Percentiles rank a stretch among this genome's conserved stretches.
Evolutionary conservation across 2,113 vertebrate species (phyloP).

Genomic region (Dicaeum eximium): DNA sequence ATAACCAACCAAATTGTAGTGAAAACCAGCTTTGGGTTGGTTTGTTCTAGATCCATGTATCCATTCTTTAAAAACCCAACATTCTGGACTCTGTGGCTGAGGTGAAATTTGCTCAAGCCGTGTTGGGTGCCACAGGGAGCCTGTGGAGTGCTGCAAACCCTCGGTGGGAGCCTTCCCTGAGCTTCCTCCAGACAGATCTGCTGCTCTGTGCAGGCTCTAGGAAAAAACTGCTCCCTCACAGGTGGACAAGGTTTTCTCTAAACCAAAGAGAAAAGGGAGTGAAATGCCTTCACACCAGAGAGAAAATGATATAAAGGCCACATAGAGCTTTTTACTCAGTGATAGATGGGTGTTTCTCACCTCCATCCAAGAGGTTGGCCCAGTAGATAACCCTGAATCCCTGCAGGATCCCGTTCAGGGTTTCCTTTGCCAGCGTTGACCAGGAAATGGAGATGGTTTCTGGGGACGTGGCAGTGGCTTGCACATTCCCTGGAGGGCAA

Average conservation of each 20-base stretch:
- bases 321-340: not conserved
- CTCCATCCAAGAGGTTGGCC: slow-evolving; percentile 97
- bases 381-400: slow-evolving; percentile 98
- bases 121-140: not conserved
- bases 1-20: not conserved
- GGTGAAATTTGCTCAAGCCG: not conserved
- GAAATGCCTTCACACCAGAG: not conserved
- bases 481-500: slow-evolving; percentile 91
- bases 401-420: slow-evolving; percentile 94
- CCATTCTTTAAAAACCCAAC: not conserved
- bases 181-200: not conserved
- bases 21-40: not conserved
- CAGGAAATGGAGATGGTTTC: slow-evolving; percentile 96
- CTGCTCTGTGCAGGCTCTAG: not conserved
- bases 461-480: slow-evolving; percentile 92
- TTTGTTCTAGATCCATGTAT: not conserved
- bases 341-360: slow-evolving; percentile 57
- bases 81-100: not conserved
- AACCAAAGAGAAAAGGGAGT: not conserved
- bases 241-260: not conserved
- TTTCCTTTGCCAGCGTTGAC: slow-evolving; percentile 89
- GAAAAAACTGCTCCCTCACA: not conserved
- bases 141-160: not conserved
- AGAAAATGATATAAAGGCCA: not conserved
- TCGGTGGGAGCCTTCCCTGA: not conserved